A percentile compares a stretch with the other conserved stretches of the same genome.
These are phyloP conservation scores for Euwallacea similis DNA, from an alignment of 1,140 invertebrate species.

Conservation along the genomic window DNA sequence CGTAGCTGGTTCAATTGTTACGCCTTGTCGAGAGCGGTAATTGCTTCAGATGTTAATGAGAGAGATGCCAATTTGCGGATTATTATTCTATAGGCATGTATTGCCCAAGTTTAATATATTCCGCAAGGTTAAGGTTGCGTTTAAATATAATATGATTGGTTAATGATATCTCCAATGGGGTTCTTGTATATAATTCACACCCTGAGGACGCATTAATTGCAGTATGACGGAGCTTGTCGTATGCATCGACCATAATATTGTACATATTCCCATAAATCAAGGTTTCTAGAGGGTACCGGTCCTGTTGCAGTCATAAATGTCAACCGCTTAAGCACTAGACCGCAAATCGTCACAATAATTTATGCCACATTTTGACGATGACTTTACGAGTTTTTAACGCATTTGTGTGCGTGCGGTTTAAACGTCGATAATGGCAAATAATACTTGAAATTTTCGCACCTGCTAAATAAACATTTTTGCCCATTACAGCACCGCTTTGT, in stretches of 20 bases:
- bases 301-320: not conserved
- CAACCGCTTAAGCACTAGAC: not conserved
- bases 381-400: too few relatives aligned
- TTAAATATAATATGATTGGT: too few relatives aligned
- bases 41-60: conserved; percentile 1
- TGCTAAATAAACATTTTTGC: too few relatives aligned
- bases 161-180: too few relatives aligned
- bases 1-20: conserved; percentile 30
- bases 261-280: conserved; percentile 3
- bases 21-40: conserved; percentile 25
- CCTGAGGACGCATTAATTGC: too few relatives aligned
- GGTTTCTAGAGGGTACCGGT: not conserved
- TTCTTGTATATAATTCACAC: too few relatives aligned
- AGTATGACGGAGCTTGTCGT: not conserved
- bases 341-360: not conserved
- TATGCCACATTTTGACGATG: not conserved
- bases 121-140: not conserved
- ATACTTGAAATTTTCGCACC: too few relatives aligned
- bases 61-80: not conserved
- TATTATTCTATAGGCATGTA: not conserved
- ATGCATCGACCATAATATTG: not conserved
- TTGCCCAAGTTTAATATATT: not conserved
- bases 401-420: too few relatives aligned
- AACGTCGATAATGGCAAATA: too few relatives aligned
- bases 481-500: too few relatives aligned